Conservation (phyloP, 2,113 vertebrate genomes). For the Pelobates fuscus region DNA sequence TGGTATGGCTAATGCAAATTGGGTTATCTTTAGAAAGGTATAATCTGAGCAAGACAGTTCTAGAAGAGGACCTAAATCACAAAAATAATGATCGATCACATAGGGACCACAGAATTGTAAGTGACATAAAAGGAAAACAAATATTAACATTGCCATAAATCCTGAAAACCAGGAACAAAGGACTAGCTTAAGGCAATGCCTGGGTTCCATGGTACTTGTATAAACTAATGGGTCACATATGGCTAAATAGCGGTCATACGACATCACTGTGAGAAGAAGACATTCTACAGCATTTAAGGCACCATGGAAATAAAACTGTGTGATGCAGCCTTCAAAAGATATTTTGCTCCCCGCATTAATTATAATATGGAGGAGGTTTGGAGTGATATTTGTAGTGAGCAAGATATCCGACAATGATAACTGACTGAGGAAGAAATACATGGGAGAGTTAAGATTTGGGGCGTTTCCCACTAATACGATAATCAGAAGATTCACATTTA, state of each 20-base stretch:
- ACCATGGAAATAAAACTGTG: too few relatives aligned
- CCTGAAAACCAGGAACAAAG: neutral
- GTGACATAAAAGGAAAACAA: neutral
- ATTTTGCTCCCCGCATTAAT: neutral
- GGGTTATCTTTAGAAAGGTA: neutral
- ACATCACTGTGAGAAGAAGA: too few relatives aligned
- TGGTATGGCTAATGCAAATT: conserved; percentile 4
- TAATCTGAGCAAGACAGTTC: conserved; percentile 36
- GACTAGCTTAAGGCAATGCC: neutral
- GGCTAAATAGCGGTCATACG: too few relatives aligned
- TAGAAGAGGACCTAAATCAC: conserved; percentile 34
- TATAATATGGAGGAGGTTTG: neutral
- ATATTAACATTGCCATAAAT: neutral
- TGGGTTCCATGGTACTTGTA: neutral
- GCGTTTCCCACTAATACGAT: too few relatives aligned
- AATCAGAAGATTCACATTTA: too few relatives aligned
- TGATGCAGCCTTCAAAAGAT: conserved; percentile 30
- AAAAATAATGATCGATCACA: conserved; percentile 1
- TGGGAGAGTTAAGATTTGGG: too few relatives aligned
- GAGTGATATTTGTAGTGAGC: too few relatives aligned
- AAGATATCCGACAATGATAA: too few relatives aligned
- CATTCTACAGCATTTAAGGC: too few relatives aligned
- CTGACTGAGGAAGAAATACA: too few relatives aligned
- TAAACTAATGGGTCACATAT: neutral
- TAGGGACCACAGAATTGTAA: conserved; percentile 1